These are phyloP conservation scores for Centruroides vittatus DNA, from an alignment of 1,140 invertebrate species.

Conservation along the genomic window DNA sequence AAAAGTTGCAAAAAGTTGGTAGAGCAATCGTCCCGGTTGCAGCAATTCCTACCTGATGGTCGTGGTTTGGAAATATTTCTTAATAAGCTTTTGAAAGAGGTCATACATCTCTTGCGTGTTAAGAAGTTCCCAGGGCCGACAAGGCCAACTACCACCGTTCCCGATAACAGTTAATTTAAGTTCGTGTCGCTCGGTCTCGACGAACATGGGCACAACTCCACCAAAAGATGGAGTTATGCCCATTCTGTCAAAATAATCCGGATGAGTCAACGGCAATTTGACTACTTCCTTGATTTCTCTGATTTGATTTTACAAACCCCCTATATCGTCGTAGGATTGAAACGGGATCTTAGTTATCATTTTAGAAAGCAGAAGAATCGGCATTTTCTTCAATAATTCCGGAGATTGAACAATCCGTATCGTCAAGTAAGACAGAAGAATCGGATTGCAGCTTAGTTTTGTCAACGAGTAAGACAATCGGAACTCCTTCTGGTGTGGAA, in stretches of 20 bases:
- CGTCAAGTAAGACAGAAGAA: slow-evolving; percentile 96
- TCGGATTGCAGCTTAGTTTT: slow-evolving; percentile 98
- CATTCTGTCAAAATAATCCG: slow-evolving; percentile 99
- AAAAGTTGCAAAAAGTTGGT: too few species aligned
- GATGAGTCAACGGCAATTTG: slow-evolving; percentile 93
- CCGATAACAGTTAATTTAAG: too few species aligned
- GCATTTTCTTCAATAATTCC: slow-evolving; percentile 96
- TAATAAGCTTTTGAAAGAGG: too few species aligned
- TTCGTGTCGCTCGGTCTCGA: too few species aligned
- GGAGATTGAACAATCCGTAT: slow-evolving; percentile 96
- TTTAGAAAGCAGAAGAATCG: slow-evolving; percentile 99
- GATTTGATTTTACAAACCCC: slow-evolving; percentile 95
- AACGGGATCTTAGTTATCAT: slow-evolving; percentile 98
- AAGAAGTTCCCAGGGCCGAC: too few species aligned
- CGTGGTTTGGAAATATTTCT: too few species aligned
- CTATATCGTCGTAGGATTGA: slow-evolving; percentile 99
- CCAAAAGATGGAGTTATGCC: slow-evolving; percentile 98
- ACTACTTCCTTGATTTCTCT: slow-evolving; percentile 99
- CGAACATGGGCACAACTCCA: too few species aligned
- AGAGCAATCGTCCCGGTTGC: too few species aligned
- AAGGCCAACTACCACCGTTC: too few species aligned
- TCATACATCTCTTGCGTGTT: too few species aligned
- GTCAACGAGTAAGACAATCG: slow-evolving; percentile 97
- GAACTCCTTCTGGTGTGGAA: slow-evolving; percentile 97
- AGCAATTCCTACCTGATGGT: too few species aligned